phyloP scores from a whole-genome alignment of 1,140 invertebrate species.

The Bombus soroeensis region DNA sequence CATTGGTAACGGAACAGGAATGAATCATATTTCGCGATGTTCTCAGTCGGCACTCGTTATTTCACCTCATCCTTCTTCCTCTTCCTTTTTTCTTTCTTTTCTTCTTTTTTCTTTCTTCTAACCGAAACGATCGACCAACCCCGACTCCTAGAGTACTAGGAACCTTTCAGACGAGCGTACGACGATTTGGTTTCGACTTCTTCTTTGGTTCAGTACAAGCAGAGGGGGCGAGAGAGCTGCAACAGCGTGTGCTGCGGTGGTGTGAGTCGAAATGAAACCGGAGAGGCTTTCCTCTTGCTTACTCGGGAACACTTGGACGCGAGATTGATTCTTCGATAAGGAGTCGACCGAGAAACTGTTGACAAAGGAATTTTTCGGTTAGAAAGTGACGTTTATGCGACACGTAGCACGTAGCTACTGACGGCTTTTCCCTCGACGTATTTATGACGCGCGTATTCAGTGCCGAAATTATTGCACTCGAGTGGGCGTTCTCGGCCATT shows the following conservation, averaged over 20 bases:
- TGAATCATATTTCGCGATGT: constrained; percentile 60
- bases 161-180: neutral
- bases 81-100: neutral
- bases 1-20: constrained; percentile 56
- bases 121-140: neutral
- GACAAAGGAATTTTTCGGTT: neutral
- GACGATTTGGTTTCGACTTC: neutral
- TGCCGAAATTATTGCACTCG: too few species aligned
- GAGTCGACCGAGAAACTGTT: neutral
- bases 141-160: neutral
- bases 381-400: neutral
- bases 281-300: neutral
- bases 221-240: neutral
- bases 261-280: neutral
- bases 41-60: constrained; percentile 28
- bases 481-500: too few species aligned
- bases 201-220: neutral
- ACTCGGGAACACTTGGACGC: neutral
- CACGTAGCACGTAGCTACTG: neutral
- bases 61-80: neutral
- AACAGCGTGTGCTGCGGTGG: neutral
- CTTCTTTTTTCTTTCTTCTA: neutral
- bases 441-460: too few species aligned
- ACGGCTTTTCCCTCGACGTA: neutral
- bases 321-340: neutral